A percentile compares a stretch with the other conserved stretches of the same genome.
Conservation (phyloP, 1,140 invertebrate species). For the Papilio machaon region DNA sequence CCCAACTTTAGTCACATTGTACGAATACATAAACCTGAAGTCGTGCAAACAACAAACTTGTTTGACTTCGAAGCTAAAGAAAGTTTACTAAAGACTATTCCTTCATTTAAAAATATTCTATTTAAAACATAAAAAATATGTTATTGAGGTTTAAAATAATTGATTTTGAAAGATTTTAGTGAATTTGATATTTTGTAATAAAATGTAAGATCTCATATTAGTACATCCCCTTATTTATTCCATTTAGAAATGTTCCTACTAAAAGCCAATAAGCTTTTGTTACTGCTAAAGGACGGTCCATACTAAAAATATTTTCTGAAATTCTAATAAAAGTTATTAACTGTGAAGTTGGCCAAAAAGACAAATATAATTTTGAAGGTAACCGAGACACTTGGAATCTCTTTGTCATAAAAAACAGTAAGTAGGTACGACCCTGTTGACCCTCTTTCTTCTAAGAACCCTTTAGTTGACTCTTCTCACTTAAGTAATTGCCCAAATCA, state of each 20-base stretch:
- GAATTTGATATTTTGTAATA: too few species aligned
- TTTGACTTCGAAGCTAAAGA: neutral
- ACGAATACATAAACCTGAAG: neutral
- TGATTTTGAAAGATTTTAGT: neutral
- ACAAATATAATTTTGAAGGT: constrained; percentile 18
- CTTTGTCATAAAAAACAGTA: neutral
- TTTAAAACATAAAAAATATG: neutral
- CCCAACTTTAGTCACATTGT: neutral
- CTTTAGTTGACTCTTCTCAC: constrained; percentile 8
- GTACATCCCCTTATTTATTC: too few species aligned
- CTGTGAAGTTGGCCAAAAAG: neutral
- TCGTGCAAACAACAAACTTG: neutral
- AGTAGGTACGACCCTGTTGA: constrained; percentile 26
- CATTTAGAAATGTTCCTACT: neutral
- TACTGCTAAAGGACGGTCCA: neutral
- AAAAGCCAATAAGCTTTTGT: neutral
- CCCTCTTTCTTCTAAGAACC: constrained; percentile 27
- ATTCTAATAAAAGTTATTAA: neutral
- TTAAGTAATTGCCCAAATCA: constrained; percentile 40
- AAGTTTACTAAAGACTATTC: neutral
- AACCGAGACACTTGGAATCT: neutral
- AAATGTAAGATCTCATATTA: too few species aligned
- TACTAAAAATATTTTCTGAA: neutral
- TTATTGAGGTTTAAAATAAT: neutral
- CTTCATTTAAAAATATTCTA: neutral